phyloP scores from a whole-genome alignment of 2,797 vertebrate species.

The Glyptemys insculpta region DNA sequence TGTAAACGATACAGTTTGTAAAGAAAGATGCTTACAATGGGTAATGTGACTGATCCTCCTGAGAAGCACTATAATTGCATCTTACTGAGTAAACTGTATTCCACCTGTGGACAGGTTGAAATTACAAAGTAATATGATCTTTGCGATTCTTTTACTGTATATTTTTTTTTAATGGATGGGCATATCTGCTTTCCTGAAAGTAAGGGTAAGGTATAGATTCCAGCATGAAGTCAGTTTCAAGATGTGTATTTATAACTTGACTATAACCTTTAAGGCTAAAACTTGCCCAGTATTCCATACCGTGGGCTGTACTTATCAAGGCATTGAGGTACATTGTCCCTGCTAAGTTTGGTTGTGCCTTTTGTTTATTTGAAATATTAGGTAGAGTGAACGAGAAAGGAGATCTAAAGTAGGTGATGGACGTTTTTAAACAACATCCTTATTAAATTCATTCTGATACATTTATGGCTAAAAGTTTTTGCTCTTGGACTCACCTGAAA shows the following conservation, averaged over 20 bases:
- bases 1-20: constrained; percentile 37
- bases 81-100: neutral
- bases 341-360: neutral
- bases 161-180: neutral
- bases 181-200: neutral
- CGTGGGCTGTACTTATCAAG: neutral
- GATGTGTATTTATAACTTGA: constrained; percentile 5
- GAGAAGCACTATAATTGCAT: constrained; percentile 23
- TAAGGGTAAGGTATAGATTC: neutral
- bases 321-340: neutral
- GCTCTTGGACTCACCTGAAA: neutral
- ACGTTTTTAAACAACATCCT: neutral
- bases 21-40: constrained; percentile 14
- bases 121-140: neutral
- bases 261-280: neutral
- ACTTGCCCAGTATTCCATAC: neutral
- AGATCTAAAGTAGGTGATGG: neutral
- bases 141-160: neutral
- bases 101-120: neutral
- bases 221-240: neutral
- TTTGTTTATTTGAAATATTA: neutral
- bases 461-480: neutral
- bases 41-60: neutral
- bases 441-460: neutral
- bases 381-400: constrained; percentile 39